Evolutionary conservation across 2,797 vertebrate genomes (phyloP), one percentile per base, ranked within the genome.

Genomic region (Erpetoichthys calabaricus): DNA sequence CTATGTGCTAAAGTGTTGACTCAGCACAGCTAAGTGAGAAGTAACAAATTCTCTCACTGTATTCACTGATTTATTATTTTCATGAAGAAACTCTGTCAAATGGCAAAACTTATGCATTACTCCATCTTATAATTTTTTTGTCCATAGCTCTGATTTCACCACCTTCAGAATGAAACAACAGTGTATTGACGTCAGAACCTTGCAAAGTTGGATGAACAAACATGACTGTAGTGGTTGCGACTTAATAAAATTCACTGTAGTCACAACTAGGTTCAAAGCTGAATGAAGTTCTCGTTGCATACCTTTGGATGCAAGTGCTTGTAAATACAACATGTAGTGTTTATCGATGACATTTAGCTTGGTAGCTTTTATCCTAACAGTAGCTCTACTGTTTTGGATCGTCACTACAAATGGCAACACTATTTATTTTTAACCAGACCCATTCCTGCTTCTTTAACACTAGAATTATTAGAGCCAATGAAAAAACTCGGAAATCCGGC

Each of bases 211-310:
- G 47, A 56, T 55, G 46, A 56, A 64, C 59, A 60, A 54, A 57
- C 53, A 9, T 44, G 61, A 47, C 5, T 57, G 55, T 47, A 60
- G 46, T 45, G 62, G 55, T 44, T 58, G 60, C 60, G 57, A 56
- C 57, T 56, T 53, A 41, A 59, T 58, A 45, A 53, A 56, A 59
- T 61, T n/a, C 44, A 58, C 56, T 46, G 6, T 49, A 45, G 7
- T 44, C 1, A 44, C 47, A 59, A 8, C 45, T 58, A 44, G 44
- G 51, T 57, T 67, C 44, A 63, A 46, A 57, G 64, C 56, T 51
- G 44, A 55, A 59, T 64, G 8, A 58, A 70, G 67, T 56, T 59
- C 59, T 63, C 63, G 42, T 53, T 44, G n/a, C 45, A 55, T 56
- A 8, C 42, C 45, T 56, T 67, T 63, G n/a, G 50, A 63, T 52